Base-by-base conservation (phyloP, 2,113 vertebrate genomes). In the Gobius niger region DNA sequence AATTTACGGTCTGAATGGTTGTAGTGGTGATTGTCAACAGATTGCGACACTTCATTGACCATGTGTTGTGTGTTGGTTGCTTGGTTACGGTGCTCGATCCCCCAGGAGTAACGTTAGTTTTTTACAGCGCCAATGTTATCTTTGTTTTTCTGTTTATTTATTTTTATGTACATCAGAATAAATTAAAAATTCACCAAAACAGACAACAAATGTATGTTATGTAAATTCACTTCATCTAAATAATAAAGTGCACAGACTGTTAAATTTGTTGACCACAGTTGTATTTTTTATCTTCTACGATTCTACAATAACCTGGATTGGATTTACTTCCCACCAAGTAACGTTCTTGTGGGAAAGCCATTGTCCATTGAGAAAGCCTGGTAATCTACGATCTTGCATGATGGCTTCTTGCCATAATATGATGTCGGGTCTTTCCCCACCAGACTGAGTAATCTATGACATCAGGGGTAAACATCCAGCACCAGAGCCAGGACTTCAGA, bases 231-330 rank as follows among this genome's bases (percentile, higher is more conserved):
- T 40, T 73, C 3, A 68, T 75, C 76, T 73, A 77, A 68, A 87
- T 80, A 92, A 92, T 91, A 92, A 92, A 91, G 87, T 85, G 85
- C 83, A 86, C 70, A 79, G 82, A 90, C 74, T 91, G 71, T 78
- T 78, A 89, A 91, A 82, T 85, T 59, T 82, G 88, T 90, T 91
- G 89, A 85, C 84, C 85, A 72, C 83, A 75, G 80, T 91, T 92
- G 90, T 86, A 82, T 92, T 82, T 90, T 92, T 92, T 40, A 41
- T 18, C 16, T 16, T n/a, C 18, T 9, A 44, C 13, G 19, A 24
- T 24, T 6, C 4, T 8, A 16, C 14, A 61, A 44, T 7, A 10
- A n/a, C 42, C 41, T 16, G 7, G n/a, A 7, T 41, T 42, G 7
- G 8, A 18, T 44, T 15, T 10, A 42, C 9, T 62, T 11, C n/a